Conservation (phyloP, 2,888 invertebrate species). For the Drosophila atroscutellata region DNA sequence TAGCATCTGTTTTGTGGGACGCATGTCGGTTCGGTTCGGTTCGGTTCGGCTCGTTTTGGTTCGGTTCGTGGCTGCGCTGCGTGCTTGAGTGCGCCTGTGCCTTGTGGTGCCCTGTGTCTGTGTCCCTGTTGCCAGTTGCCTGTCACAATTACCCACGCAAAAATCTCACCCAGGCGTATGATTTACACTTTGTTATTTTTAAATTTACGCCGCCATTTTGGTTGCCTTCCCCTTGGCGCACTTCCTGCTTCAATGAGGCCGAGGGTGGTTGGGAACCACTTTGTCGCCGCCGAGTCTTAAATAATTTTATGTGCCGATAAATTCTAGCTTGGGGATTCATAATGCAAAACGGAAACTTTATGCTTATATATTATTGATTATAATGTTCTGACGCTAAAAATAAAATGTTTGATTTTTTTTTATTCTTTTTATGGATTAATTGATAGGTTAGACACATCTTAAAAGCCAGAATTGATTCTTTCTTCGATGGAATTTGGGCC, state of each 20-base stretch:
- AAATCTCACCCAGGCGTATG: slow-evolving; percentile 70
- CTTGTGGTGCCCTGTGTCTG: slow-evolving; percentile 36
- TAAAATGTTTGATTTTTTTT: slow-evolving; percentile 3
- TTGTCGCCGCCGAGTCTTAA: slow-evolving; percentile 30
- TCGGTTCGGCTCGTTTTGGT: slow-evolving; percentile 12
- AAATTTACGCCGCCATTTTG: slow-evolving; percentile 71
- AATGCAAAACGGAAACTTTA: slow-evolving; percentile 41
- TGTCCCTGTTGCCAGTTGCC: slow-evolving; percentile 16
- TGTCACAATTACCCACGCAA: slow-evolving; percentile 24
- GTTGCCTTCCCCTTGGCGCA: slow-evolving; percentile 44
- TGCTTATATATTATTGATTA: slow-evolving; percentile 60
- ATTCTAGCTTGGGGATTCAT: slow-evolving; percentile 43
- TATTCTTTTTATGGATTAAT: slow-evolving; percentile 5
- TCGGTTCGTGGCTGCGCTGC: slow-evolving; percentile 21
- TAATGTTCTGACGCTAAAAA: slow-evolving; percentile 10
- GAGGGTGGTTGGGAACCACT: slow-evolving; percentile 3
- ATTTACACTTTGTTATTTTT: slow-evolving; percentile 80
- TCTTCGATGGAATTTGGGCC: neutral
- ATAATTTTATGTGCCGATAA: slow-evolving; percentile 54
- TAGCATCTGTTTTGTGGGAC: slow-evolving; percentile 68
- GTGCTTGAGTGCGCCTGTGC: slow-evolving; percentile 60
- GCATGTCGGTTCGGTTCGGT: slow-evolving; percentile 33
- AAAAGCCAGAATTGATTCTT: neutral
- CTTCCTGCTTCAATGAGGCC: slow-evolving; percentile 22
- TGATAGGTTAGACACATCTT: slow-evolving; percentile 15